phyloP scores from a whole-genome alignment of 1,140 invertebrate genomes.

The Drosophila neocordata region DNA sequence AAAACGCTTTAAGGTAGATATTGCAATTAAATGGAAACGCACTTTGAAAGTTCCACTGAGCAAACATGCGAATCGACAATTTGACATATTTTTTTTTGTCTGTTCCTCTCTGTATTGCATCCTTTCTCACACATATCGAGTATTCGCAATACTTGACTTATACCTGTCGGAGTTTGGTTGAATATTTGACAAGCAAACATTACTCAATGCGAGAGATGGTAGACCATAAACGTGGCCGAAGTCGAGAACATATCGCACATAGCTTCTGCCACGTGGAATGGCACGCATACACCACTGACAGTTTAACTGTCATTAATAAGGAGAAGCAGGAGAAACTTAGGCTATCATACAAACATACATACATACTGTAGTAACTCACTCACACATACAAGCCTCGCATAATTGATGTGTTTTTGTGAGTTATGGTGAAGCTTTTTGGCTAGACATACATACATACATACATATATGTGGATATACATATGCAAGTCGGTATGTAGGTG shows the following conservation, averaged over 20 bases:
- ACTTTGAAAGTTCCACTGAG: constrained; percentile 2
- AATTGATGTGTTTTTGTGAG: constrained; percentile 80
- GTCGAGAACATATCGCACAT: constrained; percentile 13
- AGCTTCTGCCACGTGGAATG: constrained; percentile 63
- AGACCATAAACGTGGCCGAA: constrained; percentile 4
- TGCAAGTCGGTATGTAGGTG: constrained; percentile 42
- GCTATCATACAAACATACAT: background rate
- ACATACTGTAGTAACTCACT: constrained; percentile 12
- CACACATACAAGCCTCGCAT: constrained; percentile 47
- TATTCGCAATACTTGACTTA: constrained; percentile 68
- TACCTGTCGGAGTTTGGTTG: constrained; percentile 59
- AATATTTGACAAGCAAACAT: constrained; percentile 71
- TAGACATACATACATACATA: constrained; percentile 18
- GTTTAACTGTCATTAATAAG: constrained; percentile 81
- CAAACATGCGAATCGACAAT: background rate
- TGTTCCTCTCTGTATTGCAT: background rate
- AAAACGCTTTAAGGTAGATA: background rate
- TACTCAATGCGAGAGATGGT: constrained; percentile 56
- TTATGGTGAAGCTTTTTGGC: constrained; percentile 63
- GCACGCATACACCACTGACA: constrained; percentile 76
- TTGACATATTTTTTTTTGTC: background rate
- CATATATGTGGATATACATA: constrained; percentile 15
- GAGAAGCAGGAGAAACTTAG: constrained; percentile 39
- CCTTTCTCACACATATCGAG: background rate
- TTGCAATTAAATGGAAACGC: constrained; percentile 3